Conservation (phyloP, 2,888 invertebrate species). For the Smittia aterrima region DNA sequence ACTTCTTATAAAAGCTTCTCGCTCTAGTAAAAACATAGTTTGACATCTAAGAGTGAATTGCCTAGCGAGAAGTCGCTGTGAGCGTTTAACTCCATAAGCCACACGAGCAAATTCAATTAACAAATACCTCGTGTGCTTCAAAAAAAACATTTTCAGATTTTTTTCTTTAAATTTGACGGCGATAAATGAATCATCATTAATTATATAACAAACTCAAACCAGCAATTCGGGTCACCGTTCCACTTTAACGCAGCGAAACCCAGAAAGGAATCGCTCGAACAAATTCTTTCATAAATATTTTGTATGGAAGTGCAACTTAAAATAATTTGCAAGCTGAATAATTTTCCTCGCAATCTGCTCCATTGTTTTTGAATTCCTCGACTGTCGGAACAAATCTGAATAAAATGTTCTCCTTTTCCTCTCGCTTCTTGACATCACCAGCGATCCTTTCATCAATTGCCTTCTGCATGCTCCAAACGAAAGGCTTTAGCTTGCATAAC, state of each 20-base stretch:
- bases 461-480: slow-evolving; percentile 33
- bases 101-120: too few species aligned
- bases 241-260: too few species aligned
- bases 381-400: slow-evolving; percentile 15
- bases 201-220: too few species aligned
- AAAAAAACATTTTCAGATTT: too few species aligned
- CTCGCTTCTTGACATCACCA: background rate
- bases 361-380: slow-evolving; percentile 20
- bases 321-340: slow-evolving; percentile 20
- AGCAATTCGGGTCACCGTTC: too few species aligned
- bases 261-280: too few species aligned
- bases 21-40: background rate
- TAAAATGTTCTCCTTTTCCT: background rate
- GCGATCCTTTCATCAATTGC: background rate
- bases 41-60: background rate
- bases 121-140: too few species aligned
- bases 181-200: too few species aligned
- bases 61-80: too few species aligned
- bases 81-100: too few species aligned
- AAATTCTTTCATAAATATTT: too few species aligned
- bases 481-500: slow-evolving; percentile 28
- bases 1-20: background rate
- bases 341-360: background rate
- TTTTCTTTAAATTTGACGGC: too few species aligned
- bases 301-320: background rate